Evolutionary conservation across 2,797 vertebrate species (phyloP), one percentile per base, ranked within the genome.

Genomic region (Apodemus agrarius): DNA sequence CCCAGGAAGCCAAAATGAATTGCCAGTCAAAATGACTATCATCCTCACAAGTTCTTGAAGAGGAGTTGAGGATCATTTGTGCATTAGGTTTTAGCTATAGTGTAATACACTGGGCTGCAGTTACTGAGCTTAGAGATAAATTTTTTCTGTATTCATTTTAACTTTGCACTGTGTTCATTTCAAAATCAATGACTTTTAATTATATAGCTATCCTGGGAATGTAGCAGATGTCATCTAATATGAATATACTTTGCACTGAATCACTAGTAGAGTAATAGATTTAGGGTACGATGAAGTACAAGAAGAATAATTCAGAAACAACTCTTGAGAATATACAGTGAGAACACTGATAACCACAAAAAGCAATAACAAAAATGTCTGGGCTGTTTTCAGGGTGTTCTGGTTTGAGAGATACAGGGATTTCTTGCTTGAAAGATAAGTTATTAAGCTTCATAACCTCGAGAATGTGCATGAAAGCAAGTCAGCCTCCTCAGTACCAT

Each of bases 121-220:
- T 89, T 83, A 49, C 74, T 72, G 80, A 88, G 24, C 24, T 87
- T 61, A 26, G 19, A 74, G 31, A 65, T 92, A 2, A n/a, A 88
- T 92, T 80, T 94, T 90, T 90, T 90, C 31, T 22, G 8, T 59
- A 59, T 92, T 92, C 26, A 86, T 97, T 94, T 96, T 72, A 96
- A 34, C 67, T 57, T 95, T 76, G 43, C 61, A 78, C 3, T 72
- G 0, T 91, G n/a, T 96, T 69, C 52, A 95, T 96, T 93, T 69
- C 72, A 93, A 96, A 97, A 95, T 92, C 0, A 1, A 93, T 95
- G 91, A 75, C 59, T 95, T 96, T 96, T 96, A 65, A 91, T 97
- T 95, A 85, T 88, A 85, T 81, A 78, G 57, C 61, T 95, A 91
- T 52, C 65, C n/a, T 79, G n/a, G 34, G 75, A 24, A 96, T 80